A percentile compares a stretch with the other conserved stretches of the same genome.
phyloP scores from a whole-genome alignment of 2,113 vertebrate genomes.

The Perca flavescens region DNA sequence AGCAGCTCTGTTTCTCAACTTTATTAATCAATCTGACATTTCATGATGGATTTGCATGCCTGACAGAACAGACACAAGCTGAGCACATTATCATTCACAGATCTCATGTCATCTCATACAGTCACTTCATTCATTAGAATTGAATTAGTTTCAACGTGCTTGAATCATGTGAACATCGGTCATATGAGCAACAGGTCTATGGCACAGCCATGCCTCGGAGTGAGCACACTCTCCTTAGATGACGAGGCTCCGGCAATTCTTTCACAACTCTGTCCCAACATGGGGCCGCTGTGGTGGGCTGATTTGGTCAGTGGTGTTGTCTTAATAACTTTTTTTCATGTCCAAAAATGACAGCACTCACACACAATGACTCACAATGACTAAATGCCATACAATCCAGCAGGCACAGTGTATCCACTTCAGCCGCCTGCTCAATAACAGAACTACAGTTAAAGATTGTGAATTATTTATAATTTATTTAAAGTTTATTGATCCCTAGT shows the following conservation, averaged over 20 bases:
- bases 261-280: neutral
- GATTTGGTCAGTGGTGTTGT: neutral
- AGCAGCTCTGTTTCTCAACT: too few species aligned
- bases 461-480: neutral
- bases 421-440: neutral
- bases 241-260: neutral
- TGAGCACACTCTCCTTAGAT: neutral
- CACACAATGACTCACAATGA: neutral
- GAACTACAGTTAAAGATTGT: neutral
- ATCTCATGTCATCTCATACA: neutral
- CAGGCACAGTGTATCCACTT: neutral
- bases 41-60: too few species aligned
- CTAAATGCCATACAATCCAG: neutral
- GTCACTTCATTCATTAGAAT: neutral
- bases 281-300: neutral
- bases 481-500: too few species aligned
- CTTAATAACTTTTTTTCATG: neutral
- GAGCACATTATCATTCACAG: neutral
- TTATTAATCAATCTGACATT: too few species aligned
- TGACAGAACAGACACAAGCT: neutral
- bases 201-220: neutral
- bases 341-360: neutral
- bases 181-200: neutral
- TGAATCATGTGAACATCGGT: conserved; percentile 1
- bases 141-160: neutral